These are phyloP conservation scores for Nowickia ferox DNA, from an alignment of 2,888 invertebrate species.

Conservation along the genomic window DNA sequence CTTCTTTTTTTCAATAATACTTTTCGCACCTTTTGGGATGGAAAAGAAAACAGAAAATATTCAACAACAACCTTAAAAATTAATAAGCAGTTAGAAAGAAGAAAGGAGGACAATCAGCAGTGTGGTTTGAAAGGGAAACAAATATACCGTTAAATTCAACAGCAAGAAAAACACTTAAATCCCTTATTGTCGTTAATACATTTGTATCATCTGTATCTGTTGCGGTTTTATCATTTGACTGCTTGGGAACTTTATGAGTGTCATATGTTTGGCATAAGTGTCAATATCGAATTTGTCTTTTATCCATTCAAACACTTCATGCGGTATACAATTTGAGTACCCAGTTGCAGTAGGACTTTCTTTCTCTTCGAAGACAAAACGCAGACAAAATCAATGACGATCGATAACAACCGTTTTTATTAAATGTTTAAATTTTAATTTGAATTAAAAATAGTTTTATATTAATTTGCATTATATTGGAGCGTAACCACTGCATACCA, in stretches of 20 bases:
- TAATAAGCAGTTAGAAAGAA: constrained; percentile 55
- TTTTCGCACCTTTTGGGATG: constrained; percentile 65
- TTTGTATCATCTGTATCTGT: constrained; percentile 6
- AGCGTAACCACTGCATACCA: too few species aligned
- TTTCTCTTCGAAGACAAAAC: background rate
- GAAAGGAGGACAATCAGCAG: constrained; percentile 20
- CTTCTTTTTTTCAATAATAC: constrained; percentile 59
- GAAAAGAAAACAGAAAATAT: constrained; percentile 12
- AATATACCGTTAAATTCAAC: constrained; percentile 36
- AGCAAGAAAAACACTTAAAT: constrained; percentile 34
- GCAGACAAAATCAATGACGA: background rate
- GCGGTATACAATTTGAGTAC: constrained; percentile 1
- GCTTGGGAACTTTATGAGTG: constrained; percentile 8
- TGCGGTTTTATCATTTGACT: constrained; percentile 56
- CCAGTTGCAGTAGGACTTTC: background rate
- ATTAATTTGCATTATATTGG: too few species aligned
- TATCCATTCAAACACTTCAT: constrained; percentile 26
- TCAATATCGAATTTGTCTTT: constrained; percentile 15
- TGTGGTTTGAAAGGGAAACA: constrained; percentile 26
- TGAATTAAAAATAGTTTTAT: background rate
- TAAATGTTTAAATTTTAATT: constrained; percentile 10
- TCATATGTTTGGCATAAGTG: constrained; percentile 44
- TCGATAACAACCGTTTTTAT: background rate
- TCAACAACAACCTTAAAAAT: constrained; percentile 18
- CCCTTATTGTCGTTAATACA: constrained; percentile 26